phyloP scores from a whole-genome alignment of 2,888 invertebrate species.

The Saturnia japonica region DNA sequence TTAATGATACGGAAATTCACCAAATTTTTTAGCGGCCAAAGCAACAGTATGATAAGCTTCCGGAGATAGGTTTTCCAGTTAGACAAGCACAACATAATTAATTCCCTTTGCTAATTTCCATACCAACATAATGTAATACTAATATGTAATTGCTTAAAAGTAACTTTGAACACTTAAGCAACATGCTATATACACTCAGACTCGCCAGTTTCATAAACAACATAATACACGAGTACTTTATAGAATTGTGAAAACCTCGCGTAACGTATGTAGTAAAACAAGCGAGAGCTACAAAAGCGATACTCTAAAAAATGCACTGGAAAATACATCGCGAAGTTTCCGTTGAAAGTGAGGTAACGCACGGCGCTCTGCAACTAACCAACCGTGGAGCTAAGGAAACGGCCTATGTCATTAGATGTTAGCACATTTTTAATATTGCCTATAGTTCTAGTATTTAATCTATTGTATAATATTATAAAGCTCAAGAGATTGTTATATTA shows the following conservation, averaged over 20 bases:
- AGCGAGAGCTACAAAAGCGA: conserved; percentile 75
- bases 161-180: background rate
- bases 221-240: conserved; percentile 12
- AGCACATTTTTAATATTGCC: conserved; percentile 30
- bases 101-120: too few relatives aligned
- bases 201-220: conserved; percentile 25
- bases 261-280: conserved; percentile 73
- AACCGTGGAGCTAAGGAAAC: conserved; percentile 69
- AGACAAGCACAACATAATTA: too few relatives aligned
- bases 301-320: conserved; percentile 79
- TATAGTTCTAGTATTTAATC: too few relatives aligned
- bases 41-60: too few relatives aligned
- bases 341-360: conserved; percentile 79
- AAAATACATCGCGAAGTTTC: conserved; percentile 79
- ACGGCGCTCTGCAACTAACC: conserved; percentile 79
- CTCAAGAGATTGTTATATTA: too few relatives aligned
- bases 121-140: too few relatives aligned
- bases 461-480: too few relatives aligned
- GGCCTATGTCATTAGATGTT: conserved; percentile 36
- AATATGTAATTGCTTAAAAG: too few relatives aligned
- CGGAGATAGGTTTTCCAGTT: too few relatives aligned
- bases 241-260: conserved; percentile 57
- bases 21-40: too few relatives aligned
- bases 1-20: too few relatives aligned
- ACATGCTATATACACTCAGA: background rate